phyloP scores from a whole-genome alignment of 2,797 vertebrate species.

The Typhlichthys eigenmanni region DNA sequence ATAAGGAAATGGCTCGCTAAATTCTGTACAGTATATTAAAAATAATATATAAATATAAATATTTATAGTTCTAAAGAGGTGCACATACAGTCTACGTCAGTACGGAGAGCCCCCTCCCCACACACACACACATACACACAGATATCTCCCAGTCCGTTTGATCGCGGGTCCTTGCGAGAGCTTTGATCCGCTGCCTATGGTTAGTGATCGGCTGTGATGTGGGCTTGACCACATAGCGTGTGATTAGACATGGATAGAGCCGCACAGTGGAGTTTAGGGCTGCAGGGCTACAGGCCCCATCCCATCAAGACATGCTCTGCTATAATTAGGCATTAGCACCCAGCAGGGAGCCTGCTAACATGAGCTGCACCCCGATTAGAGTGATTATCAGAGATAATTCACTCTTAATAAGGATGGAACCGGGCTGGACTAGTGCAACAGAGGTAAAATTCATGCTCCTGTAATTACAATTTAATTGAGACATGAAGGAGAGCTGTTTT shows the following conservation, averaged over 20 bases:
- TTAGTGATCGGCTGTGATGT: slow-evolving; percentile 63
- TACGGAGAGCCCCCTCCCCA: not conserved
- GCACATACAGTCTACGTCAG: not conserved
- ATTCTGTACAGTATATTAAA: no score
- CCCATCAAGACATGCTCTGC: slow-evolving; percentile 69
- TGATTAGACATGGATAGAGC: slow-evolving; percentile 69
- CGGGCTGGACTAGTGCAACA: slow-evolving; percentile 62
- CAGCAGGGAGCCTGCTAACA: slow-evolving; percentile 76
- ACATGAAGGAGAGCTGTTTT: slow-evolving; percentile 55
- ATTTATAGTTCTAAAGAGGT: not conserved
- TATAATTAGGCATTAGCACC: slow-evolving; percentile 79
- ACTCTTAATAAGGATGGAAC: slow-evolving; percentile 74
- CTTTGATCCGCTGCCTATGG: slow-evolving; percentile 71
- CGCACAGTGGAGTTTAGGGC: slow-evolving; percentile 44
- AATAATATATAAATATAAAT: no score
- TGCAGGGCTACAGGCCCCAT: slow-evolving; percentile 63
- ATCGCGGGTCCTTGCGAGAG: slow-evolving; percentile 45
- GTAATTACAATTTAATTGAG: slow-evolving; percentile 67
- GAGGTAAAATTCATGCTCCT: slow-evolving; percentile 63
- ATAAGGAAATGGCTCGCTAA: no score
- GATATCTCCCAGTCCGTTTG: slow-evolving; percentile 61
- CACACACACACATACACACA: slow-evolving; percentile 2
- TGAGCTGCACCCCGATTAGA: slow-evolving; percentile 73
- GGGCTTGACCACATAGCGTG: slow-evolving; percentile 64
- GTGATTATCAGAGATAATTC: slow-evolving; percentile 76